Evolutionary conservation across 1,140 invertebrate genomes (phyloP), one percentile per base, ranked within the genome.

Genomic region (Araneus ventricosus): DNA sequence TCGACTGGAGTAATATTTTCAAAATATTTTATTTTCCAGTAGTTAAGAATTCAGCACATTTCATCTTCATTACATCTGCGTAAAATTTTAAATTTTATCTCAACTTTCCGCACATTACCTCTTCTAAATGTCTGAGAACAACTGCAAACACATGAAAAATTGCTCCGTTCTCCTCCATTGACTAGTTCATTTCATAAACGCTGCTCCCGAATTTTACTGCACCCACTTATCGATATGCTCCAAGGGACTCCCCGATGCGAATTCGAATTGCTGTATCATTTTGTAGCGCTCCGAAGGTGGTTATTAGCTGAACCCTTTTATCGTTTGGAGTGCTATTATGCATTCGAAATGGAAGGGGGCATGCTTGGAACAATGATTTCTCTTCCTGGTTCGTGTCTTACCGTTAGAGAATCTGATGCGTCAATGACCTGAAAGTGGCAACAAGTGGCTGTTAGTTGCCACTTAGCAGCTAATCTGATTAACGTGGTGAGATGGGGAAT

Each of bases 381-480:
- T 4, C 70, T 75, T 75, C 70, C 70, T 75, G 70, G 70, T 75
- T 75, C 70, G 70, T 75, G 30, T 30, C 70, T 75, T 75, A 75
- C 70, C 70, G 70, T 75, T 75, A 34, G 70, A 5, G 30, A 37
- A 75, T 20, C 30, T 75, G 70, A 17, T 22, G 70, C 70, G 70
- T 75, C 70, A 75, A 75, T 75, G 70, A 75, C 70, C 70, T 75
- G 70, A 75, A 75, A 75, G 70, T 75, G 67, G 67, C 30, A 75
- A 75, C 67, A 75, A 75, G 67, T 34, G 30, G 70, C 70, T 34
- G 17, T 75, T 75, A 75, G 27, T 75, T 34, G 70, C 4, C 70
- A 75, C 70, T 75, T 75, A 37, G 70, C 27, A 34, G 30, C 0
- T 75, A 17, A 75, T 75, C 70, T 75, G 70, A 75, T 75, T 75